phyloP scores from a whole-genome alignment of 2,888 invertebrate genomes.

The Drosophila testacea region DNA sequence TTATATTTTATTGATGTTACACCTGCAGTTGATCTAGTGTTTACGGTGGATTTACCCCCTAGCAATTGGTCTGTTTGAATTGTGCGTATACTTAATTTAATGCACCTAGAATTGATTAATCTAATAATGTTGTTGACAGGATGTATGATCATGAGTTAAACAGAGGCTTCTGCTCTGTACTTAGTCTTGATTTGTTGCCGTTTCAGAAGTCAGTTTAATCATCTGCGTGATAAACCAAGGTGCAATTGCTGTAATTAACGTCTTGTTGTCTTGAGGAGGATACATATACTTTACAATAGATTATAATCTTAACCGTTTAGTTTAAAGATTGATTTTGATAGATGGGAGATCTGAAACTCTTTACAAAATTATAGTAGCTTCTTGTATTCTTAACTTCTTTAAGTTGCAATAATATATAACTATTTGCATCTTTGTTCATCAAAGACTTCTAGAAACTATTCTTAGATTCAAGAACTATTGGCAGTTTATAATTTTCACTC shows the following conservation, averaged over 20 bases:
- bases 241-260: neutral
- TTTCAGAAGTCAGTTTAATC: neutral
- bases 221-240: neutral
- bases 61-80: neutral
- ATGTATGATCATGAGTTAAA: constrained; percentile 7
- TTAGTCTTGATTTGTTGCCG: neutral
- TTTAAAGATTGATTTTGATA: neutral
- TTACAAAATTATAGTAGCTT: too few species aligned
- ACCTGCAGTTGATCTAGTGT: constrained; percentile 10
- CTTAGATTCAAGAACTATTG: neutral
- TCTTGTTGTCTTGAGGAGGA: neutral
- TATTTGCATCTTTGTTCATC: too few species aligned
- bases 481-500: too few species aligned
- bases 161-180: neutral
- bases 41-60: neutral
- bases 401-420: too few species aligned
- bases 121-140: constrained; percentile 33
- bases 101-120: constrained; percentile 24
- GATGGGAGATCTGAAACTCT: too few species aligned
- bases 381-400: too few species aligned
- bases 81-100: constrained; percentile 18
- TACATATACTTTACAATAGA: neutral
- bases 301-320: neutral
- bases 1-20: constrained; percentile 55
- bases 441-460: neutral